These are phyloP conservation scores for Apamea monoglypha DNA, from an alignment of 2,888 invertebrate species.

Conservation along the genomic window DNA sequence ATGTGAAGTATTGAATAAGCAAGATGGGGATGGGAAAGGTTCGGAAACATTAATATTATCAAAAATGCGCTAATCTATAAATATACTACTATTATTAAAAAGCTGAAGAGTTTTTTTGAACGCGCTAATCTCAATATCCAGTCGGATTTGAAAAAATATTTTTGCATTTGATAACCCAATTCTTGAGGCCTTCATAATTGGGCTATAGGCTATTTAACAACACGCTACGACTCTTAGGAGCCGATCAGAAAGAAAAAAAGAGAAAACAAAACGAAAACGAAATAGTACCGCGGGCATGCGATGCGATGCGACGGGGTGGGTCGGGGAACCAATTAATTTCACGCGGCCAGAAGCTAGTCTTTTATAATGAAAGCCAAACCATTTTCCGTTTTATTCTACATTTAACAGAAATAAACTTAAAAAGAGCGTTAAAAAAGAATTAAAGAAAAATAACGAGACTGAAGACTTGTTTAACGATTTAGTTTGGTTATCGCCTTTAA, in stretches of 20 bases:
- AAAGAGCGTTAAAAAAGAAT: background rate
- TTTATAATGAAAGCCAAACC: background rate
- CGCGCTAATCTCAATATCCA: background rate
- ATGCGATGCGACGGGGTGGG: background rate
- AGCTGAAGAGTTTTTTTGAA: background rate
- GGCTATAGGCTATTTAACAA: background rate
- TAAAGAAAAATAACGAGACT: background rate
- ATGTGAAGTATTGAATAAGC: constrained; percentile 19
- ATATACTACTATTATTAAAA: too few relatives aligned
- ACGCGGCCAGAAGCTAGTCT: background rate
- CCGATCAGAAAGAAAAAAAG: background rate
- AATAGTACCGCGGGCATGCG: background rate
- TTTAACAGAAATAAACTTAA: background rate
- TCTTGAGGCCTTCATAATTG: background rate
- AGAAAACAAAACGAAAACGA: too few relatives aligned
- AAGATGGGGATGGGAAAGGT: background rate
- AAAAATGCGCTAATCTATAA: background rate
- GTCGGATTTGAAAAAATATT: background rate
- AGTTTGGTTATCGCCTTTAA: background rate
- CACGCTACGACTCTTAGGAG: background rate
- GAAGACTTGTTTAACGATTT: background rate
- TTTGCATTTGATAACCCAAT: background rate
- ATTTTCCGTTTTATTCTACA: background rate
- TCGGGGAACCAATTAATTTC: background rate
- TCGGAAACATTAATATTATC: background rate